Base-by-base conservation (phyloP, 92 coral and sea anemone species). In the Chrysogorgia sp. region DNA sequence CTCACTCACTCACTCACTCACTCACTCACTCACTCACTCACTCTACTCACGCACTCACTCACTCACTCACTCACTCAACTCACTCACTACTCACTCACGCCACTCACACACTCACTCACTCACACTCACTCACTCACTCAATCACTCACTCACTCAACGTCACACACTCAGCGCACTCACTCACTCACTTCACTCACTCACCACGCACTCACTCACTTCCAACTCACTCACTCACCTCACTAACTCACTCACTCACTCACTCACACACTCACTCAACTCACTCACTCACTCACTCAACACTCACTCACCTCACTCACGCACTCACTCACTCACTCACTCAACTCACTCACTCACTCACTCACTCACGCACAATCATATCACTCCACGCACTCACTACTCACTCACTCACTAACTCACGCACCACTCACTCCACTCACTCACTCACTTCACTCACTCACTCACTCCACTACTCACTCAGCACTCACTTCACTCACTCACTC, bases 261-360 rank as follows among this genome's bases (percentile, higher is more conserved):
- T 24, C 67, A 60, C 67, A 19, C 67, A 60, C 67, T 24, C 67
- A 60, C 67, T n/a, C 24, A 23, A 60, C 67, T 24, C 67, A 60
- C 67, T 60, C 67, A 60, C 67, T 24, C 67, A 60, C 67, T 60
- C 67, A n/a, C n/a, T n/a, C n/a, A n/a, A n/a, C n/a, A n/a, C n/a
- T 24, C 67, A 60, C 67, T 60, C 67, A 60, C 67, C 35, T 24
- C 67, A 60, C 67, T 60, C 67, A 60, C 67, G 17, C 67, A 60
- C 67, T 60, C 67, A 60, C 67, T 24, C 67, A 60, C 67, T 60
- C 24, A 60, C 67, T 24, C 67, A 60, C 61, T 55, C 67, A 24
- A 60, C 67, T 24, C 67, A 60, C 67, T 60, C 67, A 60, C 67
- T 24, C 67, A 60, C 67, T 60, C 67, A 60, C 67, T 24, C 67